Percentiles rank a stretch among this genome's conserved stretches.
phyloP scores from a whole-genome alignment of 2,888 invertebrate species.

The Drosophila limbata region DNA sequence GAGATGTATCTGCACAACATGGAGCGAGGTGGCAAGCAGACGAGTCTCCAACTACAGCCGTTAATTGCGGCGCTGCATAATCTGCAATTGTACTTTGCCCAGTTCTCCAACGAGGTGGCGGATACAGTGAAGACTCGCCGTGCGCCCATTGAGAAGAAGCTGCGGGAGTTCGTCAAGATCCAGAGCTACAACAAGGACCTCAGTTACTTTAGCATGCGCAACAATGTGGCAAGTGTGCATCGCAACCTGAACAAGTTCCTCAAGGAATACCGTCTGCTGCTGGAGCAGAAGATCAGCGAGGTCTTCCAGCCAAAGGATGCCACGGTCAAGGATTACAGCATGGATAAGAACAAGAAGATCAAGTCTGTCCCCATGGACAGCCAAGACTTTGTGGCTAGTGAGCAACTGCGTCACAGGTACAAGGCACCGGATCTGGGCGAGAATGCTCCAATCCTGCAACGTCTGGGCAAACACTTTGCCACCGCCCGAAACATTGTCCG shows the following conservation, averaged over 20 bases:
- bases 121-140: slow-evolving; percentile 89
- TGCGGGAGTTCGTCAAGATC: slow-evolving; percentile 97
- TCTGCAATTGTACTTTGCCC: slow-evolving; percentile 92
- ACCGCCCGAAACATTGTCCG: slow-evolving; percentile 89
- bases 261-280: slow-evolving; percentile 91
- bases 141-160: slow-evolving; percentile 94
- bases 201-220: slow-evolving; percentile 96
- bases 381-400: slow-evolving; percentile 82
- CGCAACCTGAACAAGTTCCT: slow-evolving; percentile 94
- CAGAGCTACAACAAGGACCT: slow-evolving; percentile 97
- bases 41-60: slow-evolving; percentile 19
- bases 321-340: slow-evolving; percentile 80
- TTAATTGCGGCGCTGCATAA: slow-evolving; percentile 92
- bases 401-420: slow-evolving; percentile 71
- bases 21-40: slow-evolving; percentile 48
- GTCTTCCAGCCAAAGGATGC: slow-evolving; percentile 85
- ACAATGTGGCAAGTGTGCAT: slow-evolving; percentile 95
- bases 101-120: slow-evolving; percentile 90
- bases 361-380: slow-evolving; percentile 82
- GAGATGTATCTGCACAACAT: slow-evolving; percentile 91
- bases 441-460: slow-evolving; percentile 67
- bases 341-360: slow-evolving; percentile 78
- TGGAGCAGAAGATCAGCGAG: slow-evolving; percentile 84
- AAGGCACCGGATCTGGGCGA: slow-evolving; percentile 27
- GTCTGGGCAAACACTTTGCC: slow-evolving; percentile 86